These are phyloP conservation scores for Amitus sp. DNA, from an alignment of 2,888 invertebrate genomes.

Conservation along the genomic window DNA sequence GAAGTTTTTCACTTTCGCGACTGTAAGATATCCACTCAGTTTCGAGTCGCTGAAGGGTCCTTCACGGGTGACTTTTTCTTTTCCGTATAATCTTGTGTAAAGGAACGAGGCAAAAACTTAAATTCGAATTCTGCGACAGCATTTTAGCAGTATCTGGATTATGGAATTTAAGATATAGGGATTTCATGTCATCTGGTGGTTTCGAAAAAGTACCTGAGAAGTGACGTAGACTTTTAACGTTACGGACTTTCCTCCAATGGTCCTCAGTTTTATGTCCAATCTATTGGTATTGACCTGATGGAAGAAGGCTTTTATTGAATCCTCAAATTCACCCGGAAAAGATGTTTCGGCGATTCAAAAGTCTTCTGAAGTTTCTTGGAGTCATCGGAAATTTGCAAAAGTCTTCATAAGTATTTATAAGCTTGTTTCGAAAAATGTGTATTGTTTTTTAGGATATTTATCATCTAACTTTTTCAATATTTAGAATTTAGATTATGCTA, in stretches of 20 bases:
- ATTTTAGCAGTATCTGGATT: slow-evolving; percentile 75
- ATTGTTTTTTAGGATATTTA: no score
- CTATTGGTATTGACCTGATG: slow-evolving; percentile 78
- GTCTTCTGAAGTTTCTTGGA: no score
- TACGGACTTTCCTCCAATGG: slow-evolving; percentile 83
- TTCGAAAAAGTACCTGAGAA: slow-evolving; percentile 67
- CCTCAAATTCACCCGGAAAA: no score
- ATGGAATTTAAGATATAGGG: no score
- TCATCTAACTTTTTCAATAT: no score
- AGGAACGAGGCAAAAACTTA: slow-evolving; percentile 81
- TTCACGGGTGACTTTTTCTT: slow-evolving; percentile 69
- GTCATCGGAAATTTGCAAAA: no score
- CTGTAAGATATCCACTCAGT: slow-evolving; percentile 56
- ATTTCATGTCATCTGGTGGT: no score
- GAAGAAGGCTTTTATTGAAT: background rate
- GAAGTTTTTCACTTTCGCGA: slow-evolving; percentile 53
- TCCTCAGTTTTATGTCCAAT: slow-evolving; percentile 85
- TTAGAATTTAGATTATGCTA: no score
- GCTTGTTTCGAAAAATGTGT: no score
- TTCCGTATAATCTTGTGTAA: slow-evolving; percentile 77
- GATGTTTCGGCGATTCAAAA: no score
- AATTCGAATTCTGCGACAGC: slow-evolving; percentile 76
- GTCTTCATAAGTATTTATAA: no score
- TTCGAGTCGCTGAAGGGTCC: slow-evolving; percentile 59
- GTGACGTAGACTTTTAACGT: slow-evolving; percentile 80